Evolutionary conservation across 2,113 vertebrate genomes (phyloP).

Genomic region (Ceyx margarethae): DNA sequence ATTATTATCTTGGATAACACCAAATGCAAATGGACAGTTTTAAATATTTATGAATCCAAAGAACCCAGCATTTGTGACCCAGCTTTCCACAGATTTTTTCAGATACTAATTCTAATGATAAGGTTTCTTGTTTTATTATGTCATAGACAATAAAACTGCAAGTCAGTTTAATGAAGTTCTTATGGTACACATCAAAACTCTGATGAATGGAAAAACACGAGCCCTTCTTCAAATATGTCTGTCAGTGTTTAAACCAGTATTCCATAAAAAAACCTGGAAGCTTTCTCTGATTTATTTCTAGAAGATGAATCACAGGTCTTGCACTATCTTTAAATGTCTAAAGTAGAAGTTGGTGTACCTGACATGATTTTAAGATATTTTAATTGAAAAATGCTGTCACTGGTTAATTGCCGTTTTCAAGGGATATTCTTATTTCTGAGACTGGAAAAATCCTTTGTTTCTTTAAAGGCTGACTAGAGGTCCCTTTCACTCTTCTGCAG

Average conservation of each 20-base stretch:
- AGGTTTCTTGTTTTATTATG: background rate
- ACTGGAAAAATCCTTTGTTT: background rate
- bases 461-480: background rate
- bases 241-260: background rate
- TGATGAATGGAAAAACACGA: background rate
- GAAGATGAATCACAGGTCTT: background rate
- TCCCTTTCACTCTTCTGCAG: background rate
- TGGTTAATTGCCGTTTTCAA: background rate
- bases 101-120: background rate
- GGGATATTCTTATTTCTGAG: background rate
- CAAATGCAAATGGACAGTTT: background rate
- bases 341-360: background rate
- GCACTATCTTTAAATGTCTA: background rate
- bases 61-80: accelerated
- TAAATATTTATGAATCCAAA: background rate
- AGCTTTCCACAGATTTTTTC: background rate
- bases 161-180: background rate
- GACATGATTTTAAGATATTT: background rate
- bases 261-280: background rate
- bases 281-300: background rate
- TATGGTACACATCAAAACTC: background rate
- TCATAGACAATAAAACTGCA: background rate
- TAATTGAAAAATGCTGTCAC: background rate
- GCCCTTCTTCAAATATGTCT: background rate
- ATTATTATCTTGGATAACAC: background rate